Conservation (phyloP, 1,140 invertebrate genomes). For the Aporrectodea caliginosa region DNA sequence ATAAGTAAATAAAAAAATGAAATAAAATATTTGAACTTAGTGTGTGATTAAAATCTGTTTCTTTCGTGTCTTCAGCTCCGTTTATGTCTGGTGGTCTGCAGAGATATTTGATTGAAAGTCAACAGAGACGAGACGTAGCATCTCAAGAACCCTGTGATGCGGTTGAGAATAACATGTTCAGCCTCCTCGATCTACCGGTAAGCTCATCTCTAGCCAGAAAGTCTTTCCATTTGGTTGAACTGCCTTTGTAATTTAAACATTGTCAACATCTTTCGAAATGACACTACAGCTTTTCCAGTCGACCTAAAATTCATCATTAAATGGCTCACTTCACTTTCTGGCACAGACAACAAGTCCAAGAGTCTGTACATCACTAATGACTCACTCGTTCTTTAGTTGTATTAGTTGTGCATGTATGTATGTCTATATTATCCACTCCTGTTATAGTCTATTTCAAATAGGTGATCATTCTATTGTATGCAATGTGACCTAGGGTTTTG, state of each 20-base stretch:
- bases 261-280: not conserved
- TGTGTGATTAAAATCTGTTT: not conserved
- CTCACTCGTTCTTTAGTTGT: too few species aligned
- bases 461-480: too few species aligned
- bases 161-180: not conserved
- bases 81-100: not conserved
- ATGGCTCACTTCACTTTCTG: too few species aligned
- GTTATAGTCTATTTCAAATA: too few species aligned
- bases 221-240: not conserved
- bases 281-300: not conserved
- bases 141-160: not conserved
- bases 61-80: not conserved
- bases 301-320: not conserved
- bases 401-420: too few species aligned
- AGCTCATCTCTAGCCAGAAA: not conserved
- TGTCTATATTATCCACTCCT: too few species aligned
- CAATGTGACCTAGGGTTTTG: too few species aligned
- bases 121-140: not conserved
- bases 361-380: too few species aligned
- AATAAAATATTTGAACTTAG: not conserved
- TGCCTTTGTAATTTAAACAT: not conserved
- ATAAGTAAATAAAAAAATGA: not conserved
- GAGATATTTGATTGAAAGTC: not conserved
- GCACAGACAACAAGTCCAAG: too few species aligned
- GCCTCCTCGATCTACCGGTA: not conserved